A percentile compares a stretch with the other conserved stretches of the same genome.
These are phyloP conservation scores for Archaeoteleia sp. DNA, from an alignment of 2,888 invertebrate genomes.

Conservation along the genomic window DNA sequence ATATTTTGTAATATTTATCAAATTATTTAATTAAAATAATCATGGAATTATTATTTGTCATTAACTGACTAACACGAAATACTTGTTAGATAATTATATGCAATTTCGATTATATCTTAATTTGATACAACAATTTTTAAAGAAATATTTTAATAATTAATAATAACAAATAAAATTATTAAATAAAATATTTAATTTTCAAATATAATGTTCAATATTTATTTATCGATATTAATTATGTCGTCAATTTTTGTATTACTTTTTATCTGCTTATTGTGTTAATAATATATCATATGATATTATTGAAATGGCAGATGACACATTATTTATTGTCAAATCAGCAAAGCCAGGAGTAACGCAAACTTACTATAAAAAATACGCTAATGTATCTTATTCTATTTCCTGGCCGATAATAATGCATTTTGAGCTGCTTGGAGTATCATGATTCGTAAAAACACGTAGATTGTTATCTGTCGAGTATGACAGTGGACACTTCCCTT, in stretches of 20 bases:
- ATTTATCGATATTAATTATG: not conserved
- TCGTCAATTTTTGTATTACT: not conserved
- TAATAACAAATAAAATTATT: too few relatives aligned
- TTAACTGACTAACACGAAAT: too few relatives aligned
- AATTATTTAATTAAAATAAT: too few relatives aligned
- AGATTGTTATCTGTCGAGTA: slow-evolving; percentile 26
- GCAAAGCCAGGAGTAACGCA: slow-evolving; percentile 2
- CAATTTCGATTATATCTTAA: too few relatives aligned
- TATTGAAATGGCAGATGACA: slow-evolving; percentile 5
- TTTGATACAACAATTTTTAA: too few relatives aligned
- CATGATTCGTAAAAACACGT: slow-evolving; percentile 28
- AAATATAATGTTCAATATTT: too few relatives aligned
- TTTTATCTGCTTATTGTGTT: not conserved
- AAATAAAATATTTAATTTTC: not conserved
- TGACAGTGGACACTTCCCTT: slow-evolving; percentile 27
- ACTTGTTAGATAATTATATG: too few relatives aligned
- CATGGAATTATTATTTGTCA: too few relatives aligned
- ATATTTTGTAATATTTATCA: too few relatives aligned
- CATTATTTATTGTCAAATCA: slow-evolving; percentile 11
- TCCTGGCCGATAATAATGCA: slow-evolving; percentile 23
- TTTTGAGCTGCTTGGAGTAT: slow-evolving; percentile 20
- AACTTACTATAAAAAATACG: not conserved
- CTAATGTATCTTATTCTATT: slow-evolving; percentile 13
- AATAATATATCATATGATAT: not conserved
- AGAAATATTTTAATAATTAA: too few relatives aligned